Evolutionary conservation across 2,797 vertebrate genomes (phyloP).

Genomic region (Myotis planiceps): DNA sequence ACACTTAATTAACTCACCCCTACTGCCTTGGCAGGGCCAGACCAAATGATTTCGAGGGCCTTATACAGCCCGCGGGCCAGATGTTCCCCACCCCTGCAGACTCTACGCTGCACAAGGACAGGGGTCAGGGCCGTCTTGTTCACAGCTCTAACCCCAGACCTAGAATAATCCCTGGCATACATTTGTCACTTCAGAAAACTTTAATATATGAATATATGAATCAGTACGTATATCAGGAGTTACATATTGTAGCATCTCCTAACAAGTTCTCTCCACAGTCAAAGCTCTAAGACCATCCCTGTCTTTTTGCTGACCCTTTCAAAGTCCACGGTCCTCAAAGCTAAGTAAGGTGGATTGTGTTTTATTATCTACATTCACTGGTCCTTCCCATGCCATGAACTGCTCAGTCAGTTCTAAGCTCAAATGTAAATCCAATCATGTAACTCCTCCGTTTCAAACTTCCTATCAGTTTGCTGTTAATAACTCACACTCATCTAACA

Average conservation of each 20-base stretch:
- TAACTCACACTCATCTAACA: neutral
- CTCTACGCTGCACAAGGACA: neutral
- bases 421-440: conserved; percentile 22
- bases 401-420: neutral
- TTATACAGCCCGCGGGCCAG: no score
- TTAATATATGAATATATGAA: neutral
- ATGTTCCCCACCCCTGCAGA: no score
- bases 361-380: neutral
- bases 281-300: neutral
- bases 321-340: neutral
- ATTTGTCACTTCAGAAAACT: neutral
- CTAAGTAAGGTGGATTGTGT: neutral
- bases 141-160: neutral
- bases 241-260: neutral
- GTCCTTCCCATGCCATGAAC: neutral
- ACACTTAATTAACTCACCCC: no score
- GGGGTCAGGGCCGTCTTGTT: neutral
- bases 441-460: neutral
- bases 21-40: no score
- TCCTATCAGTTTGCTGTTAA: neutral
- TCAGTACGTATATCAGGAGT: neutral
- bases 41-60: no score
- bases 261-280: neutral
- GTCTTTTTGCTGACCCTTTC: neutral
- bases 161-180: neutral